Percentiles rank a stretch among this genome's conserved stretches.
Evolutionary conservation across 2,113 vertebrate species (phyloP).

Genomic region (Melanerpes formicivorus): DNA sequence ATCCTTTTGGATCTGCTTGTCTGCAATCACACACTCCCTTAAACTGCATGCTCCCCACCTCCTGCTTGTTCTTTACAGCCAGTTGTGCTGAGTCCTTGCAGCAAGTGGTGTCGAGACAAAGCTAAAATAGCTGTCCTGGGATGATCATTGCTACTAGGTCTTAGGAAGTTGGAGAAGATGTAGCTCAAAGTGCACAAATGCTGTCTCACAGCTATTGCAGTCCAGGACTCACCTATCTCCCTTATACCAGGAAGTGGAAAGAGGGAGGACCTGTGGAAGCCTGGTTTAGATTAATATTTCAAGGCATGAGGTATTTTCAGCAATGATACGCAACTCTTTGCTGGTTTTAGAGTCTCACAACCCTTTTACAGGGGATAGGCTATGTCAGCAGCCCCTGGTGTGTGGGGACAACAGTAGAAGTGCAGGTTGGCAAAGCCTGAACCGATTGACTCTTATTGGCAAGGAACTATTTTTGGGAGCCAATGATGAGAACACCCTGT

Average conservation of each 20-base stretch:
- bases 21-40: not conserved
- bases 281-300: not conserved
- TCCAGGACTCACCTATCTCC: not conserved
- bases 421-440: constrained; percentile 29
- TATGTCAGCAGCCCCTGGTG: constrained; percentile 18
- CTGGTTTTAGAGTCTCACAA: not conserved
- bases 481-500: constrained; percentile 28
- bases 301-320: constrained; percentile 1
- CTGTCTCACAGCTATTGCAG: not conserved
- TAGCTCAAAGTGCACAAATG: not conserved
- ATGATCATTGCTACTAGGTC: not conserved
- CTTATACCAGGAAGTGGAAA: not conserved
- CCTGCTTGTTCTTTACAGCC: not conserved
- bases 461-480: constrained; percentile 39
- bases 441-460: constrained; percentile 54
- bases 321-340: not conserved
- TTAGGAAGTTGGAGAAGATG: not conserved
- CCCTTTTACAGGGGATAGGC: not conserved
- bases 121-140: not conserved
- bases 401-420: not conserved
- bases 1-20: not conserved
- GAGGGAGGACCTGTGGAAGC: not conserved
- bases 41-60: not conserved
- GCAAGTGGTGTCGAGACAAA: not conserved
- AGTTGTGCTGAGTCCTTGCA: not conserved